phyloP scores from a whole-genome alignment of 2,888 invertebrate species.

The Heteromyza rotundicornis region DNA sequence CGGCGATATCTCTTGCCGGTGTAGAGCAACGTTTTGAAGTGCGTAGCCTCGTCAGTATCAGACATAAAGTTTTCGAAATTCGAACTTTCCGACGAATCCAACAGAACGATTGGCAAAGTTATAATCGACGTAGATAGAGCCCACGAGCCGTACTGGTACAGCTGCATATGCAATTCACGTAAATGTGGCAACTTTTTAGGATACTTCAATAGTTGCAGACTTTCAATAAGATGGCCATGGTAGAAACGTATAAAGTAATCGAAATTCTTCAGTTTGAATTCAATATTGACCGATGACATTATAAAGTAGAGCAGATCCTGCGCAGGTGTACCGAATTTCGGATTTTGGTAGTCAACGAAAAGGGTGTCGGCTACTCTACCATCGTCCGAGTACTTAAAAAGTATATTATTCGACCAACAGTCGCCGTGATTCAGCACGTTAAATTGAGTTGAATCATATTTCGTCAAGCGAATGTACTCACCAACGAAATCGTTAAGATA shows the following conservation, averaged over 20 bases:
- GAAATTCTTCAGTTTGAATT: slow-evolving; percentile 50
- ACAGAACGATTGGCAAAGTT: slow-evolving; percentile 44
- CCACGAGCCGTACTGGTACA: slow-evolving; percentile 41
- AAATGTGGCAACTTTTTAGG: slow-evolving; percentile 43
- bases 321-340: slow-evolving; percentile 45
- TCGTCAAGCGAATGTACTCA: background rate
- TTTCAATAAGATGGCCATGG: slow-evolving; percentile 45
- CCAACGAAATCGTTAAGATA: slow-evolving; percentile 33
- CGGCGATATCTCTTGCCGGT: slow-evolving; percentile 43
- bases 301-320: slow-evolving; percentile 52
- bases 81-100: slow-evolving; percentile 50
- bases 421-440: slow-evolving; percentile 53
- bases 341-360: slow-evolving; percentile 54
- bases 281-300: slow-evolving; percentile 48
- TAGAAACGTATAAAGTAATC: slow-evolving; percentile 55
- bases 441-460: slow-evolving; percentile 38
- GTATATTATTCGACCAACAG: slow-evolving; percentile 51
- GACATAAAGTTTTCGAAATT: slow-evolving; percentile 49
- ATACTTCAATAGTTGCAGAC: slow-evolving; percentile 45
- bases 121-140: slow-evolving; percentile 33
- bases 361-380: slow-evolving; percentile 43
- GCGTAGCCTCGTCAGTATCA: slow-evolving; percentile 12
- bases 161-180: slow-evolving; percentile 43
- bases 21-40: slow-evolving; percentile 44
- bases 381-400: slow-evolving; percentile 45